Conservation (phyloP, 2,888 invertebrate genomes). For the Slavum lentiscoides region DNA sequence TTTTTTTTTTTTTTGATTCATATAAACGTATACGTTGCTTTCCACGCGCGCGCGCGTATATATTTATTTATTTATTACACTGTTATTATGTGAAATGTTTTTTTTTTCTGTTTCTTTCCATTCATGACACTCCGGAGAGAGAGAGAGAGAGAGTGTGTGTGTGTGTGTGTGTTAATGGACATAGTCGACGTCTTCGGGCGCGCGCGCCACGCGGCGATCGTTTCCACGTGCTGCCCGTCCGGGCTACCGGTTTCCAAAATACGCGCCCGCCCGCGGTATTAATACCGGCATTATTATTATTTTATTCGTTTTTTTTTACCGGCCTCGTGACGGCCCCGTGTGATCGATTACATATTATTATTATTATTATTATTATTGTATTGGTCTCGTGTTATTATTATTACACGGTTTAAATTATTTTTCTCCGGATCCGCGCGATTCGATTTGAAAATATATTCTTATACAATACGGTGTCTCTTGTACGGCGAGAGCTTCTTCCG, state of each 20-base stretch:
- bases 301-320: too few species aligned
- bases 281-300: too few species aligned
- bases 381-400: too few species aligned
- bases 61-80: conserved; percentile 27
- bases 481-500: too few species aligned
- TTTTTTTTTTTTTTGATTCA: background rate
- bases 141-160: background rate
- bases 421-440: too few species aligned
- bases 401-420: too few species aligned
- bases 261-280: background rate
- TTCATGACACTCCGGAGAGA: conserved; percentile 21
- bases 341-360: too few species aligned
- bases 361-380: too few species aligned
- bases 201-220: conserved; percentile 7
- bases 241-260: conserved; percentile 50
- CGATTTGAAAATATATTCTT: too few species aligned
- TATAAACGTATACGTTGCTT: background rate
- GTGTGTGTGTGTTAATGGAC: conserved; percentile 20
- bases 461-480: too few species aligned
- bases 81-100: conserved; percentile 14
- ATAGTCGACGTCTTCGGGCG: background rate
- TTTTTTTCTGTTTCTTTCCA: conserved; percentile 18
- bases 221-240: conserved; percentile 32
- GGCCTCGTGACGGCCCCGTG: too few species aligned
- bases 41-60: background rate